Evolutionary conservation across 2,113 vertebrate genomes (phyloP), one percentile per base, ranked within the genome.

Genomic region (Ctenomys sociabilis): DNA sequence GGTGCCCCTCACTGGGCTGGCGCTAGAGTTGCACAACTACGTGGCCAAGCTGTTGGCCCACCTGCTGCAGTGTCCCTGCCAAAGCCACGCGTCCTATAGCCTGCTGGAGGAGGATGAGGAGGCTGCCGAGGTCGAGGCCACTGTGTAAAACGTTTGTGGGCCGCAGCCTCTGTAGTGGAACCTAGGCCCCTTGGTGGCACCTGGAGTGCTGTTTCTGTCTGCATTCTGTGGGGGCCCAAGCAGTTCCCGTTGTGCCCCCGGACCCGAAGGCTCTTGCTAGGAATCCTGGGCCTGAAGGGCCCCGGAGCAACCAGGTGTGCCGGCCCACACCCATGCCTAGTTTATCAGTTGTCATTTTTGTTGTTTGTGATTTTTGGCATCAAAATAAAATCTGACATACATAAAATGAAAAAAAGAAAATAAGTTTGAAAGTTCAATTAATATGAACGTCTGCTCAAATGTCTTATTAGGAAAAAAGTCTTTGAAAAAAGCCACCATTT

Each of bases 1-100:
- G 95, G 99, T 99, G 77, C 98, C 99, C 0, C 98, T 99, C 94
- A 96, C 99, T 0, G 99, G 99, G 63, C 99, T 99, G 0, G 99
- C 99, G 0, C 98, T 99, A 28, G 99, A 99, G 98, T 98, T 99
- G 85, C 99, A 99, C 98, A 99, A 99, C 97, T 99, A 99, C 98
- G 99, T 99, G 99, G 99, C 99, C 96, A 99, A 99, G 97, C 99
- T 99, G 26, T 97, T 99, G 96, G 99, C 99, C 4, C 99, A 99
- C 37, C 99, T 99, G 0, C 96, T 99, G 64, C 99, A 99, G 97
- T 98, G 99, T 5, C 99, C 99, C 21, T 99, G 99, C 98, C 99
- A 99, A 98, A 99, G 98, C 87, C 99, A 99, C 0, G 99, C 99
- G 0, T 99, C 99, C 3, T 99, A 99, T 97, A 99, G 98, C 95